A percentile compares a stretch with the other conserved stretches of the same genome.
phyloP scores from a whole-genome alignment of 1,140 invertebrate species.

The Heliconius congener region DNA sequence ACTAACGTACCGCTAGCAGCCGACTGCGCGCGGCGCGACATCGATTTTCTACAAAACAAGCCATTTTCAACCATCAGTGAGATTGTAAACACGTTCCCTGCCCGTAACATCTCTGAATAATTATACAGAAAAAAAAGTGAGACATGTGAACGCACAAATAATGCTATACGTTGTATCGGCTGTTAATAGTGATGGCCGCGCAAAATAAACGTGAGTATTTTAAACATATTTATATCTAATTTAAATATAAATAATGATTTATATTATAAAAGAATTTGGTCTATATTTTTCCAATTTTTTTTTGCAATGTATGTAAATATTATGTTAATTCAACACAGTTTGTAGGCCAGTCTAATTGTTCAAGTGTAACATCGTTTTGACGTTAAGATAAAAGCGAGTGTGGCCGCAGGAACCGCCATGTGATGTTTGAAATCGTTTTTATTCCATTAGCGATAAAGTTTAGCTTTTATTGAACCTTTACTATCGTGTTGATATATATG shows the following conservation, averaged over 20 bases:
- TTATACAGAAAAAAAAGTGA: constrained; percentile 44
- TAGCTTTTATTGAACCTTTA: not conserved
- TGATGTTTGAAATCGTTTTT: constrained; percentile 69
- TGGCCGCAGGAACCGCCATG: constrained; percentile 68
- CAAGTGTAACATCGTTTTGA: constrained; percentile 55
- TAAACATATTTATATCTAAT: not conserved
- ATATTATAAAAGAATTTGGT: not conserved
- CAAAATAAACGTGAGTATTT: constrained; percentile 71
- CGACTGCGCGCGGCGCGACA: constrained; percentile 72
- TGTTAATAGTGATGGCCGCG: constrained; percentile 63
- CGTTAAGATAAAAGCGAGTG: constrained; percentile 60
- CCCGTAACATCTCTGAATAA: constrained; percentile 39
- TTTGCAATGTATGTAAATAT: constrained; percentile 49
- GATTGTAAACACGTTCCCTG: constrained; percentile 70
- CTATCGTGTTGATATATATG: too few relatives aligned
- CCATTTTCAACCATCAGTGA: constrained; percentile 70
- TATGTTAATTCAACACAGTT: constrained; percentile 45
- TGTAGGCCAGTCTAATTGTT: constrained; percentile 50
- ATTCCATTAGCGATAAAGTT: not conserved
- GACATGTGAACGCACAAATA: constrained; percentile 61
- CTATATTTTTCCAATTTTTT: constrained; percentile 8
- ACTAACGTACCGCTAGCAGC: constrained; percentile 58
- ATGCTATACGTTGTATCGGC: constrained; percentile 56
- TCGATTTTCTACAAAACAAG: constrained; percentile 77
- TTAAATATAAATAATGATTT: constrained; percentile 34